Conservation (phyloP, 1,140 invertebrate genomes). For the Cotesia glomerata region DNA sequence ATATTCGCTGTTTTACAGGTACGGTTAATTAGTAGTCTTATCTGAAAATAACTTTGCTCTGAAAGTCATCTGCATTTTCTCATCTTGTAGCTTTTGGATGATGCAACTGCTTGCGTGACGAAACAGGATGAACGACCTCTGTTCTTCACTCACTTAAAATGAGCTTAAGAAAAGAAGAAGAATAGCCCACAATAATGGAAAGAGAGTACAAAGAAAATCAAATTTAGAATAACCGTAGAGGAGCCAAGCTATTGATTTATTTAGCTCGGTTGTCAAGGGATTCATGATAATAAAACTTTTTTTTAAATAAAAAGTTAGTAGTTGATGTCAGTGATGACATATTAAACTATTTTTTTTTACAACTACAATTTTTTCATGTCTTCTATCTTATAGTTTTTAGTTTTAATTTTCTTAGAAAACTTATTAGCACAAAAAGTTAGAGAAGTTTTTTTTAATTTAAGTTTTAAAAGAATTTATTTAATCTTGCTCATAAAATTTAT, state of each 20-base stretch:
- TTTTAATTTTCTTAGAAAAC: no score
- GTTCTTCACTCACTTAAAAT: no score
- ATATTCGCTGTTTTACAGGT: no score
- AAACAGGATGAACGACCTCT: slow-evolving; percentile 35
- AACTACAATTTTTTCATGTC: no score
- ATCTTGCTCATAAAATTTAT: background rate
- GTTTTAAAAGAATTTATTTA: no score
- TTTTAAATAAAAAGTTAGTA: no score
- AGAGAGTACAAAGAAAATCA: slow-evolving; percentile 32
- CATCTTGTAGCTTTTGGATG: no score
- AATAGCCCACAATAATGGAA: slow-evolving; percentile 5
- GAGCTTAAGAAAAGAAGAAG: slow-evolving; percentile 23
- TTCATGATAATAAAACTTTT: slow-evolving; percentile 31
- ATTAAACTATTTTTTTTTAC: slow-evolving; percentile 28
- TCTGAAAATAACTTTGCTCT: no score
- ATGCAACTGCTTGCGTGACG: slow-evolving; percentile 2
- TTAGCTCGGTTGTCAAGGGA: slow-evolving; percentile 43
- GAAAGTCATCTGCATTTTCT: no score
- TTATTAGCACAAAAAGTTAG: background rate
- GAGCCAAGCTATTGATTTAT: slow-evolving; percentile 49
- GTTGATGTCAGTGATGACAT: no score
- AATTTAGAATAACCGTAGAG: slow-evolving; percentile 11
- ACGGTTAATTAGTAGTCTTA: no score
- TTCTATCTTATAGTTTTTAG: no score
- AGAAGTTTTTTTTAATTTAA: background rate